Percentiles rank a stretch among this genome's conserved stretches.
phyloP scores from a whole-genome alignment of 2,113 vertebrate genomes.

The Sinocyclocheilus anophthalmus region DNA sequence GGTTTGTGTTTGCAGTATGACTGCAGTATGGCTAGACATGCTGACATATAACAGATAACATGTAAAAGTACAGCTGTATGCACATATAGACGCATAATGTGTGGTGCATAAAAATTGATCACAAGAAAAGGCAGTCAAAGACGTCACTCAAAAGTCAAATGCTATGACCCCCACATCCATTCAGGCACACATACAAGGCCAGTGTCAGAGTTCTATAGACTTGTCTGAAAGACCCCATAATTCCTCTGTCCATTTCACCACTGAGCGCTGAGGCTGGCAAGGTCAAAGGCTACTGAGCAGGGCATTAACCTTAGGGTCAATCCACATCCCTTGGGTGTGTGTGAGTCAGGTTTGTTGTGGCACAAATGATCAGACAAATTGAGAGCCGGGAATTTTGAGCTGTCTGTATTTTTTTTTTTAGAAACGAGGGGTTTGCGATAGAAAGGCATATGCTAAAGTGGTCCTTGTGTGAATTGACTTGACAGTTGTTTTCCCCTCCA shows the following conservation, averaged over 20 bases:
- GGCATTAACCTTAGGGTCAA: constrained; percentile 65
- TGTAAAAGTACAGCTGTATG: neutral
- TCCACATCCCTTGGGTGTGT: constrained; percentile 33
- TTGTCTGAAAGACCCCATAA: constrained; percentile 64
- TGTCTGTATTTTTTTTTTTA: constrained; percentile 10
- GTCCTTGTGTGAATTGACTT: constrained; percentile 33
- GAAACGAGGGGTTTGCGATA: neutral
- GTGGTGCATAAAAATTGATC: constrained; percentile 7
- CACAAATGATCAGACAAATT: constrained; percentile 32
- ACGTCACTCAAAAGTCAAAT: constrained; percentile 41
- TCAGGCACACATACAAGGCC: constrained; percentile 40
- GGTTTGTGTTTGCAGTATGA: neutral
- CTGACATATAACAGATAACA: neutral
- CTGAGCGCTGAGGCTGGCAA: constrained; percentile 68
- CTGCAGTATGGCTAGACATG: neutral
- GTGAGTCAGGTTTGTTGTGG: constrained; percentile 17
- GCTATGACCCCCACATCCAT: constrained; percentile 26
- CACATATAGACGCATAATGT: neutral
- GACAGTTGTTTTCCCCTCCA: constrained; percentile 6
- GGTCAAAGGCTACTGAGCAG: constrained; percentile 62
- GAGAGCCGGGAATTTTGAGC: constrained; percentile 15
- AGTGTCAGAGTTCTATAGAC: constrained; percentile 71
- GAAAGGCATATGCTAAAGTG: constrained; percentile 11
- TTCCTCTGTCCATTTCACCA: constrained; percentile 74
- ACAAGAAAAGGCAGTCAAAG: constrained; percentile 24